Conservation (phyloP, 2,113 vertebrate species). For the Pluvialis apricaria region DNA sequence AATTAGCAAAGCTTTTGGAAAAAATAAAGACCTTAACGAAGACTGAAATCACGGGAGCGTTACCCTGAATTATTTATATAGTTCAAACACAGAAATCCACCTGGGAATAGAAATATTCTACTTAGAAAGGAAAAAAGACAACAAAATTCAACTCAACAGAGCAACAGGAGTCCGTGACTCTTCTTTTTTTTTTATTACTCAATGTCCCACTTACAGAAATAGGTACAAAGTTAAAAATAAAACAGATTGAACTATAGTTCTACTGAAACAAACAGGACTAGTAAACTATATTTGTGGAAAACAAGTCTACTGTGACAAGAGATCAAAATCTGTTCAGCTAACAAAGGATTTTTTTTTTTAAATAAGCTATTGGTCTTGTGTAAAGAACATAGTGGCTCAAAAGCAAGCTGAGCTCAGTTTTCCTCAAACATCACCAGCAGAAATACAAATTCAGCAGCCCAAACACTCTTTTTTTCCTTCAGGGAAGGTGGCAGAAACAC, state of each 20-base stretch:
- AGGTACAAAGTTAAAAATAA: neutral
- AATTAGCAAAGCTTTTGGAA: neutral
- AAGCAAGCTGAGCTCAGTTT: neutral
- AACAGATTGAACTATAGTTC: neutral
- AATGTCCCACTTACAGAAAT: neutral
- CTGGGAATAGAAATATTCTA: neutral
- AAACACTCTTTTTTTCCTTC: neutral
- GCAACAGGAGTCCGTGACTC: neutral
- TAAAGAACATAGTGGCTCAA: neutral
- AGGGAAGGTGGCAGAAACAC: neutral
- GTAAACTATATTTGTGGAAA: neutral
- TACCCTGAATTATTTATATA: neutral
- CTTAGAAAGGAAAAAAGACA: neutral
- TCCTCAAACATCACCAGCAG: neutral
- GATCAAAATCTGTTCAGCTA: neutral
- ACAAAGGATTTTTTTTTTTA: neutral
- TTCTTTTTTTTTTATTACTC: neutral
- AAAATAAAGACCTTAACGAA: neutral
- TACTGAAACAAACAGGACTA: neutral
- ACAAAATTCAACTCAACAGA: neutral
- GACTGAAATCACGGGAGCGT: neutral
- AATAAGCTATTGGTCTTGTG: neutral
- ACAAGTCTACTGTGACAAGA: neutral
- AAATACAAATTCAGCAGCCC: neutral
- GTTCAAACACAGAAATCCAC: slow-evolving; percentile 5